Evolutionary conservation across 2,888 invertebrate genomes (phyloP).

Genomic region (Aspidiotus destructor): DNA sequence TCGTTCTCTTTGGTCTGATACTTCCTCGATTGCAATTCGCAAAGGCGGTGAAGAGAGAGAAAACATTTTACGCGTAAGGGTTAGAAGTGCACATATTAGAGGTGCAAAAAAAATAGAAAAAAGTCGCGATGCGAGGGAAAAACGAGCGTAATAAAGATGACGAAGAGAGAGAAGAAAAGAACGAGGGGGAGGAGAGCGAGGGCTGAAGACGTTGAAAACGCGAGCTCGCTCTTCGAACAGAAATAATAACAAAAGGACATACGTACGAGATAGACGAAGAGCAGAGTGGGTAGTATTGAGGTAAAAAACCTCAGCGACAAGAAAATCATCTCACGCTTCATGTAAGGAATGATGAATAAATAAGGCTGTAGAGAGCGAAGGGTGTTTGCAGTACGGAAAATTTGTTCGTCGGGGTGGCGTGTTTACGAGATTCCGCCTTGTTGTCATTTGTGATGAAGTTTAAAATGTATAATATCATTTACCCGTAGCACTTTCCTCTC

Average conservation of each 20-base stretch:
- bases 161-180: constrained; percentile 25
- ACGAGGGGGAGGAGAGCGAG: neutral
- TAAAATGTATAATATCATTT: neutral
- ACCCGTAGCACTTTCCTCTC: neutral
- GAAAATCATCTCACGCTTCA: constrained; percentile 24
- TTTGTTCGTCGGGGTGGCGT: neutral
- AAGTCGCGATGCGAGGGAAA: constrained; percentile 3
- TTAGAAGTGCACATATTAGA: constrained; percentile 29
- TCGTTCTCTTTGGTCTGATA: constrained; percentile 25
- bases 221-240: constrained; percentile 17
- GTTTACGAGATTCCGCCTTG: constrained; percentile 13
- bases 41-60: constrained; percentile 21
- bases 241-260: constrained; percentile 17
- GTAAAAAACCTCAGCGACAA: constrained; percentile 15
- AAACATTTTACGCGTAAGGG: constrained; percentile 28
- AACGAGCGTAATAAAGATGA: neutral
- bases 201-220: neutral
- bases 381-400: constrained; percentile 3
- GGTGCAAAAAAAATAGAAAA: constrained; percentile 29
- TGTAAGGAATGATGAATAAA: constrained; percentile 23
- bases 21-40: constrained; percentile 21
- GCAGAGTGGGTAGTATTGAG: neutral
- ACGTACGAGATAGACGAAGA: constrained; percentile 16
- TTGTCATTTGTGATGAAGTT: neutral
- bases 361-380: constrained; percentile 18